Evolutionary conservation across 2,888 invertebrate species (phyloP).

Genomic region (Lasioglossum villosulum): DNA sequence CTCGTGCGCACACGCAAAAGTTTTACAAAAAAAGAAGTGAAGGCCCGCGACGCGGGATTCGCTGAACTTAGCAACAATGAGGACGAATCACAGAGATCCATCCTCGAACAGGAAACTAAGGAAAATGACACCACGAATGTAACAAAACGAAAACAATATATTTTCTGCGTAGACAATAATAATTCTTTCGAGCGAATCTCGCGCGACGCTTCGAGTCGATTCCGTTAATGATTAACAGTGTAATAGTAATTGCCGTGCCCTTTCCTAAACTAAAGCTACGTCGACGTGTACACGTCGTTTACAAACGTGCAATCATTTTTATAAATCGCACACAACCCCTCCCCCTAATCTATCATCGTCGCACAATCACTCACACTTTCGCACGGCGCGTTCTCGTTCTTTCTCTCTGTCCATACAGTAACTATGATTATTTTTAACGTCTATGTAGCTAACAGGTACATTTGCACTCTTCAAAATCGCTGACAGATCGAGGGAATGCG

Average conservation of each 20-base stretch:
- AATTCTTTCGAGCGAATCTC: constrained; percentile 44
- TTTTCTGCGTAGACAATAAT: neutral
- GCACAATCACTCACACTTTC: neutral
- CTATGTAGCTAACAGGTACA: constrained; percentile 81
- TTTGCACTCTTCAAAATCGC: constrained; percentile 77
- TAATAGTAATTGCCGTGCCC: constrained; percentile 60
- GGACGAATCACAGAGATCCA: neutral
- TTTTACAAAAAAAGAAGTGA: constrained; percentile 18
- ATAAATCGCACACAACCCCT: neutral
- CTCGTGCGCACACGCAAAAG: neutral
- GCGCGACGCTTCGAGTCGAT: constrained; percentile 33
- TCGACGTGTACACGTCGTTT: constrained; percentile 44
- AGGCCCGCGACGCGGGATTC: constrained; percentile 37
- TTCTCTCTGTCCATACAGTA: constrained; percentile 59
- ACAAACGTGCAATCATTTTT: constrained; percentile 39
- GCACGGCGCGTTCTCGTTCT: neutral
- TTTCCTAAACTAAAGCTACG: constrained; percentile 61
- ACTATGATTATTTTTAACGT: constrained; percentile 74
- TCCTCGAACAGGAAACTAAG: neutral
- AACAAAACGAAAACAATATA: constrained; percentile 24
- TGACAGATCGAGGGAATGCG: constrained; percentile 46
- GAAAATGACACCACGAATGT: neutral
- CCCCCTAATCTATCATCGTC: neutral
- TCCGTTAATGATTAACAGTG: constrained; percentile 53
- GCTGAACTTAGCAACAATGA: constrained; percentile 14